A percentile compares a stretch with the other conserved stretches of the same genome.
Conservation (phyloP, 2,113 vertebrate species). For the Python bivittatus region DNA sequence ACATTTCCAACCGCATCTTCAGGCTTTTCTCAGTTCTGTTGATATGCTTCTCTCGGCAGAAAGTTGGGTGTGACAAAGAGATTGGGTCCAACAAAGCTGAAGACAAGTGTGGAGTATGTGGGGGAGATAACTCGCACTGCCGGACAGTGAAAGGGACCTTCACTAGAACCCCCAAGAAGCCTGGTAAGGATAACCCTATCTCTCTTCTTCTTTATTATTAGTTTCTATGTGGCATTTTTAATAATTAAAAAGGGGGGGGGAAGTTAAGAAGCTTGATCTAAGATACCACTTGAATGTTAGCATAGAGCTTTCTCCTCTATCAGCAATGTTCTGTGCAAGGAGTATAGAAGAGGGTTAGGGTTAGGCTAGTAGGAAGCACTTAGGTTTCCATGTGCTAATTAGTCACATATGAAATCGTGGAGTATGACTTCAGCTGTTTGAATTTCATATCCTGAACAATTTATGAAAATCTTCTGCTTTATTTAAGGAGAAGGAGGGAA, state of each 20-base stretch:
- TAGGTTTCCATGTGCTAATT: no score
- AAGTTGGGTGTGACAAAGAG: constrained; percentile 95
- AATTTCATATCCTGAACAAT: no score
- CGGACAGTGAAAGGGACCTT: constrained; percentile 94
- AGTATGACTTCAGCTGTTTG: no score
- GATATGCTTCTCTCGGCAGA: constrained; percentile 72
- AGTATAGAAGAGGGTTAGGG: no score
- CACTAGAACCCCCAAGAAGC: constrained; percentile 89
- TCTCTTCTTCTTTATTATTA: background rate
- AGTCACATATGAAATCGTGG: no score
- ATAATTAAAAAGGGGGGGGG: background rate
- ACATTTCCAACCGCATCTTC: background rate
- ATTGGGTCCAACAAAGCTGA: constrained; percentile 92
- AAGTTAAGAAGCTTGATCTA: background rate
- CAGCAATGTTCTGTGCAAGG: background rate
- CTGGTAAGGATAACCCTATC: constrained; percentile 78
- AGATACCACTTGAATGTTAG: background rate
- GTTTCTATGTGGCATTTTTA: background rate
- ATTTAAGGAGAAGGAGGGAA: no score
- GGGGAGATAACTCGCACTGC: constrained; percentile 95
- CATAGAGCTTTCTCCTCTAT: background rate
- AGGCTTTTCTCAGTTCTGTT: background rate
- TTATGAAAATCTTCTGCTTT: no score
- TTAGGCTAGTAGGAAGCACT: no score
- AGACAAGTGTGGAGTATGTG: constrained; percentile 95